Evolutionary conservation across 1,140 invertebrate genomes (phyloP).

Genomic region (Aphaenogaster floridana): DNA sequence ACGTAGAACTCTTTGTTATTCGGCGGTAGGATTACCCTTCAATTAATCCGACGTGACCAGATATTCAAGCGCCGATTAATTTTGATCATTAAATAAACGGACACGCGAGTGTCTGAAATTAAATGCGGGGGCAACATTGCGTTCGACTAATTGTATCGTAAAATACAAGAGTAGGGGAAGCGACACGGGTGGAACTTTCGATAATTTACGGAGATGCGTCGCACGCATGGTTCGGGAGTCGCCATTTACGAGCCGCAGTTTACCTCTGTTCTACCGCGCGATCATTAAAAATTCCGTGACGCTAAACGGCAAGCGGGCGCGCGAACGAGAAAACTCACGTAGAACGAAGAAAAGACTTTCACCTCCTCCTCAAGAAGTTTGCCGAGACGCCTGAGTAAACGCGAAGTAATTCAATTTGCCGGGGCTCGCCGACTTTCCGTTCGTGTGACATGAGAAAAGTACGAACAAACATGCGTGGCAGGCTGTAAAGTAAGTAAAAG

Average conservation of each 20-base stretch:
- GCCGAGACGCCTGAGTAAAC: constrained; percentile 52
- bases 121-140: constrained; percentile 32
- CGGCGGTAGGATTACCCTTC: constrained; percentile 18
- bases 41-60: constrained; percentile 57
- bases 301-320: neutral
- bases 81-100: constrained; percentile 55
- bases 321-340: constrained; percentile 41
- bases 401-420: constrained; percentile 65
- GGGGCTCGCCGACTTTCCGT: constrained; percentile 53
- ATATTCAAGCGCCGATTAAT: constrained; percentile 56
- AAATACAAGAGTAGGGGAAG: constrained; percentile 24
- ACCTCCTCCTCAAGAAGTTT: constrained; percentile 49
- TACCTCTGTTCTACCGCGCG: constrained; percentile 13
- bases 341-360: constrained; percentile 54
- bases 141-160: constrained; percentile 22
- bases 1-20: constrained; percentile 40
- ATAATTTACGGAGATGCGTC: constrained; percentile 24
- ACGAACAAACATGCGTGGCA: constrained; percentile 55
- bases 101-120: constrained; percentile 36
- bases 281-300: constrained; percentile 61
- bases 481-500: constrained; percentile 57
- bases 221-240: neutral
- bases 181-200: neutral
- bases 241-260: constrained; percentile 6
- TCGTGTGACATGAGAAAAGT: constrained; percentile 62